Percentiles rank a stretch among this genome's conserved stretches.
Evolutionary conservation across 2,888 invertebrate species (phyloP).

Genomic region (Helicoverpa assulta): DNA sequence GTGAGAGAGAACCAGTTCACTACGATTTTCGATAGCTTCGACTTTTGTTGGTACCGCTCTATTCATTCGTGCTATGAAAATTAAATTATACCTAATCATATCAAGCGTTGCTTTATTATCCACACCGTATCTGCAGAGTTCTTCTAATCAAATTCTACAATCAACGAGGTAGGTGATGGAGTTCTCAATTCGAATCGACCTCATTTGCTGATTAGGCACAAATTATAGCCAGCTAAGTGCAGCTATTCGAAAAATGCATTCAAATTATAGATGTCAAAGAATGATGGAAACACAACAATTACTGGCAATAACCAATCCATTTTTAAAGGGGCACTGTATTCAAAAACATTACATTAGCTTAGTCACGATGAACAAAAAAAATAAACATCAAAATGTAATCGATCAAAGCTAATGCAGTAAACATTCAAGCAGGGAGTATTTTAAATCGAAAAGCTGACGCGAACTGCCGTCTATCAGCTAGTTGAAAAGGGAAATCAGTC

Average conservation of each 20-base stretch:
- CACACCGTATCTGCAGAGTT: slow-evolving; percentile 19
- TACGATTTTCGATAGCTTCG: slow-evolving; percentile 73
- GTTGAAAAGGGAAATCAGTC: slow-evolving; percentile 90
- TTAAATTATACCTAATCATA: slow-evolving; percentile 48
- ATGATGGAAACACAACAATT: slow-evolving; percentile 46
- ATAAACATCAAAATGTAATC: slow-evolving; percentile 63
- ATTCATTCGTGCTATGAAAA: slow-evolving; percentile 45
- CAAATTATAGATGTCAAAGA: slow-evolving; percentile 42
- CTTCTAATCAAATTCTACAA: slow-evolving; percentile 39
- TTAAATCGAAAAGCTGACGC: slow-evolving; percentile 80
- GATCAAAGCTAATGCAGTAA: slow-evolving; percentile 77
- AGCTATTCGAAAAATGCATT: slow-evolving; percentile 35
- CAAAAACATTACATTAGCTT: slow-evolving; percentile 56
- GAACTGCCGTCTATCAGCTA: slow-evolving; percentile 83
- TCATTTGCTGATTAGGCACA: slow-evolving; percentile 40
- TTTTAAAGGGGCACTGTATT: slow-evolving; percentile 48
- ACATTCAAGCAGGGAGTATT: slow-evolving; percentile 74
- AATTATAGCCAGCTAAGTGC: slow-evolving; percentile 33
- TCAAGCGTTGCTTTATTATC: slow-evolving; percentile 28
- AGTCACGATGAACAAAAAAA: slow-evolving; percentile 57
- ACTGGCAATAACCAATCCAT: slow-evolving; percentile 60
- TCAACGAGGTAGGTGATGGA: slow-evolving; percentile 25
- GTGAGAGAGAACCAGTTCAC: slow-evolving; percentile 71
- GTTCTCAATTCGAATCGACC: slow-evolving; percentile 41
- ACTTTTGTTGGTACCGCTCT: slow-evolving; percentile 63